Evolutionary conservation across 2,797 vertebrate genomes (phyloP).

Genomic region (Anguilla anguilla): DNA sequence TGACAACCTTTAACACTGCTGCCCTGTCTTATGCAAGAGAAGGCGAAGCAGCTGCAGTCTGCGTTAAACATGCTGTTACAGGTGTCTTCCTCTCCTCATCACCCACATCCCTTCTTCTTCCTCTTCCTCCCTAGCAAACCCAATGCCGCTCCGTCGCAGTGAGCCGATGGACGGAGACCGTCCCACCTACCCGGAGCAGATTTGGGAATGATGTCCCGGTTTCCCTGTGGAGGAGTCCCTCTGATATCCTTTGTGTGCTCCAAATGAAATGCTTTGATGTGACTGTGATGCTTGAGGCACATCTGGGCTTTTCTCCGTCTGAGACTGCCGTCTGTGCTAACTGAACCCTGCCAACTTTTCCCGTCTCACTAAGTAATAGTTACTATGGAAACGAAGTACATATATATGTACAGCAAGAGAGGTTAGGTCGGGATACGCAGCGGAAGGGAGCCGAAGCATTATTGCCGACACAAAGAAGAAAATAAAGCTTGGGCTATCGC

Average conservation of each 20-base stretch:
- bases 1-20: conserved; percentile 11
- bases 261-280: conserved; percentile 68
- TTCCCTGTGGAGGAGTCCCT: conserved; percentile 64
- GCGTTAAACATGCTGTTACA: neutral
- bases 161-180: conserved; percentile 9
- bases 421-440: conserved; percentile 70
- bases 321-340: conserved; percentile 70
- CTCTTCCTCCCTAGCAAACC: neutral
- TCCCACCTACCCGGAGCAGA: conserved; percentile 20
- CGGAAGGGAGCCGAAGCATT: conserved; percentile 57
- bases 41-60: neutral
- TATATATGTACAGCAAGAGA: conserved; percentile 51
- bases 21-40: conserved; percentile 4
- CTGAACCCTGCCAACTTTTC: conserved; percentile 66
- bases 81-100: conserved; percentile 13
- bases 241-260: conserved; percentile 65
- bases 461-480: conserved; percentile 9
- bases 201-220: conserved; percentile 27
- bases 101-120: neutral
- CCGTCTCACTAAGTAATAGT: conserved; percentile 68
- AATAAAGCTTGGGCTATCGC: conserved; percentile 10
- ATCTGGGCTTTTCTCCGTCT: conserved; percentile 65
- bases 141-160: neutral
- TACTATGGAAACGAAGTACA: conserved; percentile 79
- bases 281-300: conserved; percentile 55